Percentiles rank a stretch among this genome's conserved stretches.
Conservation (phyloP, 1,140 invertebrate genomes). For the Drosophila lini region DNA sequence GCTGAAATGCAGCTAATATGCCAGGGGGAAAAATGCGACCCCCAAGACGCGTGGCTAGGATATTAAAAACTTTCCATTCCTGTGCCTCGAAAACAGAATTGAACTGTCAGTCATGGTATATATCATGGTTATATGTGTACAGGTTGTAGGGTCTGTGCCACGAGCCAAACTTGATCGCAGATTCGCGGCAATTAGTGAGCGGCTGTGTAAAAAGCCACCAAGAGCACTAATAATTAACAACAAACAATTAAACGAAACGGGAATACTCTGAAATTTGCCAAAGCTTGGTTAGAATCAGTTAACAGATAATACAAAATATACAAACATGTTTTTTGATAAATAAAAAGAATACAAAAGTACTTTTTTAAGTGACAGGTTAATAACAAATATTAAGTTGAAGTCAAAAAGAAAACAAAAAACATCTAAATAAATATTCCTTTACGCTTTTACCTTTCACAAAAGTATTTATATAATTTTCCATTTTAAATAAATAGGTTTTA, state of each 20-base stretch:
- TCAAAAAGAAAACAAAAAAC: background rate
- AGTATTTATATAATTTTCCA: background rate
- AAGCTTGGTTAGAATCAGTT: background rate
- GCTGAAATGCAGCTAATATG: constrained; percentile 11
- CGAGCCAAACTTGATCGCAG: constrained; percentile 37
- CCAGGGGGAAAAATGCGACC: background rate
- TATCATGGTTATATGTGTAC: background rate
- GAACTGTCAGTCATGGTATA: constrained; percentile 16
- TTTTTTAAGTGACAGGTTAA: too few relatives aligned
- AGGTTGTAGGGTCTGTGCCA: constrained; percentile 46
- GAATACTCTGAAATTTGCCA: constrained; percentile 1
- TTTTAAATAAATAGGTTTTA: background rate
- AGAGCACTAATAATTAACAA: constrained; percentile 19
- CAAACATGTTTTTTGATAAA: background rate
- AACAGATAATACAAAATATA: background rate
- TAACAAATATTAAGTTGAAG: too few relatives aligned
- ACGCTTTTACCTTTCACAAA: background rate
- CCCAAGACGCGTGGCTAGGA: constrained; percentile 51
- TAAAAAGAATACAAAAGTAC: too few relatives aligned
- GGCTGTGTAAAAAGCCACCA: constrained; percentile 15
- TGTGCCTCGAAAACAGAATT: constrained; percentile 6
- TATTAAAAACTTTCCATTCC: constrained; percentile 63
- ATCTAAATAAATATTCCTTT: background rate
- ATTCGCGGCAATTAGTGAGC: constrained; percentile 60
- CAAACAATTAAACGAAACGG: background rate